Conservation (phyloP, 1,140 invertebrate species). For the Aphaenogaster rudis region DNA sequence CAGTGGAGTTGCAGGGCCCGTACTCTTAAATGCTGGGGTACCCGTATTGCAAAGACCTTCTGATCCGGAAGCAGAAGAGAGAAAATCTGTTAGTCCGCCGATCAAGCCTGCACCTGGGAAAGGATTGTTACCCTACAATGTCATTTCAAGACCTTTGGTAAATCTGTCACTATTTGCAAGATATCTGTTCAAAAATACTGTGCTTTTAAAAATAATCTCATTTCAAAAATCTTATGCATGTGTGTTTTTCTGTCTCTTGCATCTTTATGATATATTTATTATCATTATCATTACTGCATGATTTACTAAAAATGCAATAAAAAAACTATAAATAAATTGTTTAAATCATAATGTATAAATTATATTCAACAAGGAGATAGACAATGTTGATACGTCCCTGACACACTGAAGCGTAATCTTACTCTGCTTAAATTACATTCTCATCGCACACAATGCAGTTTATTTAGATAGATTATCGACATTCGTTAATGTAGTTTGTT, state of each 20-base stretch:
- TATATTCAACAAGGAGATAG: constrained; percentile 31
- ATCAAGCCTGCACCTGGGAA: constrained; percentile 88
- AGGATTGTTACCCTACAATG: constrained; percentile 94
- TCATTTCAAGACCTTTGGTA: constrained; percentile 93
- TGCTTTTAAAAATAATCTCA: constrained; percentile 18
- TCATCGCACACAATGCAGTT: background rate
- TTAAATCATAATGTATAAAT: constrained; percentile 44
- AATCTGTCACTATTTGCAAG: constrained; percentile 47
- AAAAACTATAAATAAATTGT: constrained; percentile 2
- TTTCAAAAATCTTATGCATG: background rate
- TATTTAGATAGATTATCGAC: background rate
- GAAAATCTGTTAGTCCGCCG: constrained; percentile 79
- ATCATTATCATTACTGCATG: background rate
- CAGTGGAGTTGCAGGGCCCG: constrained; percentile 85
- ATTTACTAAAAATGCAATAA: background rate
- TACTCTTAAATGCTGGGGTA: constrained; percentile 82
- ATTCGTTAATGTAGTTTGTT: background rate
- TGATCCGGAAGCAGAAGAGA: constrained; percentile 77
- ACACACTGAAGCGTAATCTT: background rate
- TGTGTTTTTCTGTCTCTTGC: background rate
- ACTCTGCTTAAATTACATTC: constrained; percentile 20
- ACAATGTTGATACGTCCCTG: background rate
- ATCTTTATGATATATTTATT: background rate
- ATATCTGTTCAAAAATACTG: background rate
- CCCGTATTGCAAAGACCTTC: constrained; percentile 81